Evolutionary conservation across 2,888 invertebrate species (phyloP).

Genomic region (Lymantria dispar): DNA sequence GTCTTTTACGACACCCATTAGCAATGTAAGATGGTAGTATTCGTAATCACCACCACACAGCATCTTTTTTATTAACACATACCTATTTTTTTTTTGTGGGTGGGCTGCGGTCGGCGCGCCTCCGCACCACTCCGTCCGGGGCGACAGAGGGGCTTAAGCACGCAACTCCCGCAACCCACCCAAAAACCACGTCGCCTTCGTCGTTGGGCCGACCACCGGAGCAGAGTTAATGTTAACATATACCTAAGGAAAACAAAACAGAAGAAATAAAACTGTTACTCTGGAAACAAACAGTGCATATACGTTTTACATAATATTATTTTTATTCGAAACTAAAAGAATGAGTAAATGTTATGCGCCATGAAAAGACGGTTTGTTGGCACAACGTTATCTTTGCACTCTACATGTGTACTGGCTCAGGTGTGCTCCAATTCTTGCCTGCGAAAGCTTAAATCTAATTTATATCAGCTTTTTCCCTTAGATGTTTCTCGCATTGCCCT

Average conservation of each 20-base stretch:
- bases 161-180: too few relatives aligned
- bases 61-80: too few relatives aligned
- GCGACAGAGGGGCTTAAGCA: too few relatives aligned
- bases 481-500: constrained; percentile 4
- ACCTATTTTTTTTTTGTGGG: too few relatives aligned
- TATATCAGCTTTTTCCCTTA: constrained; percentile 15
- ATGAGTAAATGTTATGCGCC: background rate
- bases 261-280: background rate
- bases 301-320: background rate
- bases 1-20: too few relatives aligned
- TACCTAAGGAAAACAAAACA: background rate
- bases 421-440: constrained; percentile 10
- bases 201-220: too few relatives aligned
- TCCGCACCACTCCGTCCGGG: too few relatives aligned
- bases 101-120: too few relatives aligned
- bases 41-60: too few relatives aligned
- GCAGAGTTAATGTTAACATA: too few relatives aligned
- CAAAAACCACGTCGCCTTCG: too few relatives aligned
- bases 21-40: too few relatives aligned
- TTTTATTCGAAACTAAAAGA: background rate
- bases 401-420: constrained; percentile 14
- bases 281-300: background rate
- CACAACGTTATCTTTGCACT: constrained; percentile 14
- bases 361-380: constrained; percentile 10
- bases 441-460: constrained; percentile 23